Conservation (phyloP, 2,888 invertebrate genomes). For the Gastracanthus pulcherrimus region DNA sequence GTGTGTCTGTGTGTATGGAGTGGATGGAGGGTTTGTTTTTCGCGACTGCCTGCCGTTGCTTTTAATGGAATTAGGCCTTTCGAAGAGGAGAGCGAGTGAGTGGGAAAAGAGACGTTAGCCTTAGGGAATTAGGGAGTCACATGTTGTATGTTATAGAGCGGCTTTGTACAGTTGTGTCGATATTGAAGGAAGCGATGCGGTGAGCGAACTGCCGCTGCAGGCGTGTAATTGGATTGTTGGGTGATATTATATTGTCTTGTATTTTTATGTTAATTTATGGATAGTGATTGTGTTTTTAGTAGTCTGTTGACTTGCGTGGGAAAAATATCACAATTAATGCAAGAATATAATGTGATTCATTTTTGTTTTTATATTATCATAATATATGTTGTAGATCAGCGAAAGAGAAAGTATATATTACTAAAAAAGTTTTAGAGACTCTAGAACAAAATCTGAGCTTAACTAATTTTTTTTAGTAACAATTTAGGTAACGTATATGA, state of each 20-base stretch:
- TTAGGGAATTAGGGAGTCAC: background rate
- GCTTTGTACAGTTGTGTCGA: background rate
- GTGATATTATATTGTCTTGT: background rate
- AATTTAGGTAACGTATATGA: too few relatives aligned
- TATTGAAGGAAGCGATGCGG: background rate
- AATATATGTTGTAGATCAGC: too few relatives aligned
- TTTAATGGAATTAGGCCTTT: constrained; percentile 24
- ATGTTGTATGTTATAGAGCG: background rate
- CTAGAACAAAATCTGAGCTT: too few relatives aligned
- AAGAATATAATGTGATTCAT: too few relatives aligned
- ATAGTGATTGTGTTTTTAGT: background rate
- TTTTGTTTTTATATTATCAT: too few relatives aligned
- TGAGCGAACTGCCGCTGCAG: background rate
- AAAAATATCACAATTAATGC: too few relatives aligned
- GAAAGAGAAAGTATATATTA: too few relatives aligned
- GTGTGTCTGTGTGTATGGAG: too few relatives aligned
- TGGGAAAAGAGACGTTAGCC: background rate
- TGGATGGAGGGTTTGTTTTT: background rate
- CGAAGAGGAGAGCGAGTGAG: background rate
- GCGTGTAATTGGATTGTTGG: background rate
- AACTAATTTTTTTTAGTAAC: too few relatives aligned
- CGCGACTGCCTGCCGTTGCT: background rate
- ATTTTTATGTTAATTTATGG: background rate
- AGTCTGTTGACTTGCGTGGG: background rate
- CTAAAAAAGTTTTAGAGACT: too few relatives aligned